phyloP scores from a whole-genome alignment of 2,888 invertebrate species.

The Euplagia quadripunctaria region DNA sequence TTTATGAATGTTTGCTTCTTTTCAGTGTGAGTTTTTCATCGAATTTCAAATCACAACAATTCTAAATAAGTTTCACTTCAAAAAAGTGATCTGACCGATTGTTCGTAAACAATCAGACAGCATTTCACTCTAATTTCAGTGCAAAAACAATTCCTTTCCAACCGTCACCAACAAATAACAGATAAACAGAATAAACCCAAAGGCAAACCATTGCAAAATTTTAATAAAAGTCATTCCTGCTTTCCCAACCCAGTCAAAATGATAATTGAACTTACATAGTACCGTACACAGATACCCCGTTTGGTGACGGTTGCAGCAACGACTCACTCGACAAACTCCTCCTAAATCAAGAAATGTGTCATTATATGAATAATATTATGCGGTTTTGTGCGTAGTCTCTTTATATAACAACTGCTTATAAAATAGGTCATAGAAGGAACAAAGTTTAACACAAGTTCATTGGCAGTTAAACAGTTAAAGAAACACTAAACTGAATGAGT shows the following conservation, averaged over 20 bases:
- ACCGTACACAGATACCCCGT: constrained; percentile 46
- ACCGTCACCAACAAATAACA: constrained; percentile 10
- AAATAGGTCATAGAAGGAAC: not conserved
- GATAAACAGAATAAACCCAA: not conserved
- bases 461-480: not conserved
- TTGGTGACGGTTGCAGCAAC: constrained; percentile 28
- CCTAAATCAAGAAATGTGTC: constrained; percentile 45
- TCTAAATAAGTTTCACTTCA: no score
- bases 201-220: not conserved
- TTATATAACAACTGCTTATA: not conserved
- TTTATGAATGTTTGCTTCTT: no score
- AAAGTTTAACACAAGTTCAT: not conserved
- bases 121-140: no score
- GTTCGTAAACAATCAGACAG: no score
- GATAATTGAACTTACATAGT: constrained; percentile 55
- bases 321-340: constrained; percentile 45
- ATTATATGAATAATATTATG: not conserved
- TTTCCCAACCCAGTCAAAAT: constrained; percentile 19
- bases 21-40: no score
- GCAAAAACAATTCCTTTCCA: not conserved
- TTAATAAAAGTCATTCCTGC: not conserved
- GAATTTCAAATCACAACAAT: no score
- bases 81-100: no score
- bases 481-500: not conserved
- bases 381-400: not conserved